Evolutionary conservation across 2,113 vertebrate genomes (phyloP).

Genomic region (Salvelinus sp.): DNA sequence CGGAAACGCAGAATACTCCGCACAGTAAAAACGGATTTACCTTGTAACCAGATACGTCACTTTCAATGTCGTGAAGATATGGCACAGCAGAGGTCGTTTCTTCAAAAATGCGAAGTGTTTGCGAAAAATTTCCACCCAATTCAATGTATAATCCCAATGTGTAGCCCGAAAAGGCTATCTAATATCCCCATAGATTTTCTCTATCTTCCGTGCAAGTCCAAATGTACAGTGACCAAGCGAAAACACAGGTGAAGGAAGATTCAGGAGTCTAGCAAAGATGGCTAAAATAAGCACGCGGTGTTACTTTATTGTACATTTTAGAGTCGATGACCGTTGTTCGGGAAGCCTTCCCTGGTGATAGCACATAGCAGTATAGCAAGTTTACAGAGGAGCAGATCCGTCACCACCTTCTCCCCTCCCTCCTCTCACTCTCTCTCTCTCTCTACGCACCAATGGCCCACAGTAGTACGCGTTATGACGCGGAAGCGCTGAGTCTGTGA

Average conservation of each 20-base stretch:
- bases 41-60: constrained; percentile 22
- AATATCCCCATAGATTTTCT: constrained; percentile 48
- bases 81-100: constrained; percentile 1
- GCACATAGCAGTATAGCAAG: constrained; percentile 49
- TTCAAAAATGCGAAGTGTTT: neutral
- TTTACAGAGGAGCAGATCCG: constrained; percentile 68
- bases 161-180: constrained; percentile 34
- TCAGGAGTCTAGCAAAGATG: constrained; percentile 25
- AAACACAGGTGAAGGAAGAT: constrained; percentile 22
- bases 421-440: constrained; percentile 28
- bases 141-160: constrained; percentile 62
- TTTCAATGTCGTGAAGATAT: constrained; percentile 12
- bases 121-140: constrained; percentile 37
- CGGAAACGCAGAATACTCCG: neutral
- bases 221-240: constrained; percentile 3
- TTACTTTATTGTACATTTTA: constrained; percentile 54
- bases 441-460: constrained; percentile 61
- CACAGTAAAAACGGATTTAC: constrained; percentile 30
- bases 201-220: constrained; percentile 53
- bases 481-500: constrained; percentile 71
- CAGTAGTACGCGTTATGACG: constrained; percentile 42
- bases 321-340: constrained; percentile 37
- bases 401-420: constrained; percentile 60
- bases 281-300: constrained; percentile 31
- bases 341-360: constrained; percentile 43